Evolutionary conservation across 2,113 vertebrate species (phyloP).

Genomic region (Elephas maximus): DNA sequence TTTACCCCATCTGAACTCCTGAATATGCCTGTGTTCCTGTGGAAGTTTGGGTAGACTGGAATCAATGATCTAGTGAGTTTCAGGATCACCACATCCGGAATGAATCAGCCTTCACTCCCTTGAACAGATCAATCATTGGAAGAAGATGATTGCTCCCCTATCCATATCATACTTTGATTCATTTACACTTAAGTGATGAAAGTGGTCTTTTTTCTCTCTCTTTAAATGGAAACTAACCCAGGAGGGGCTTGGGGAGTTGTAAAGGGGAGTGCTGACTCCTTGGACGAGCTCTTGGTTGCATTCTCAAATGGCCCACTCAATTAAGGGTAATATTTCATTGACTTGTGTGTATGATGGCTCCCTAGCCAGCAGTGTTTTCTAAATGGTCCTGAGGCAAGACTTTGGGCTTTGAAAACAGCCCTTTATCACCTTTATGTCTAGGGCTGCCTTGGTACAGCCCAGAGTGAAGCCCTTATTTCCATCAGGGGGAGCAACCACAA

Average conservation of each 20-base stretch:
- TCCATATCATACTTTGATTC: slow-evolving; percentile 84
- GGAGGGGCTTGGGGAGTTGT: slow-evolving; percentile 86
- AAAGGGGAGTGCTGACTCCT: slow-evolving; percentile 87
- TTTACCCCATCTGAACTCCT: slow-evolving; percentile 67
- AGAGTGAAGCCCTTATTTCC: slow-evolving; percentile 36
- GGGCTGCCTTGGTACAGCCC: slow-evolving; percentile 2
- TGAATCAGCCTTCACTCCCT: slow-evolving; percentile 84
- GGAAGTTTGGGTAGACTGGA: slow-evolving; percentile 77
- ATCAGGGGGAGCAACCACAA: neutral
- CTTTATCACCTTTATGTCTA: slow-evolving; percentile 79
- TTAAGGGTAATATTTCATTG: slow-evolving; percentile 87
- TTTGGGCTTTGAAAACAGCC: slow-evolving; percentile 80
- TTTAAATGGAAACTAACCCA: slow-evolving; percentile 78
- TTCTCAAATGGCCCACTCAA: slow-evolving; percentile 87
- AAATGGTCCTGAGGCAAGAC: slow-evolving; percentile 87
- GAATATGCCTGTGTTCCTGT: slow-evolving; percentile 3
- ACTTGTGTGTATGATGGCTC: slow-evolving; percentile 77
- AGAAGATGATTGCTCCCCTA: slow-evolving; percentile 86
- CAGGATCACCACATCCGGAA: slow-evolving; percentile 79
- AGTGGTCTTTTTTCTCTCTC: slow-evolving; percentile 50
- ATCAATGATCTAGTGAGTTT: slow-evolving; percentile 79
- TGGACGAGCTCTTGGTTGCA: slow-evolving; percentile 83
- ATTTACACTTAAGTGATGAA: slow-evolving; percentile 83
- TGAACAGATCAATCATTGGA: slow-evolving; percentile 85
- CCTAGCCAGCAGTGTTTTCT: slow-evolving; percentile 83